Conservation (phyloP, 2,888 invertebrate species). For the Drosophila anomelani region DNA sequence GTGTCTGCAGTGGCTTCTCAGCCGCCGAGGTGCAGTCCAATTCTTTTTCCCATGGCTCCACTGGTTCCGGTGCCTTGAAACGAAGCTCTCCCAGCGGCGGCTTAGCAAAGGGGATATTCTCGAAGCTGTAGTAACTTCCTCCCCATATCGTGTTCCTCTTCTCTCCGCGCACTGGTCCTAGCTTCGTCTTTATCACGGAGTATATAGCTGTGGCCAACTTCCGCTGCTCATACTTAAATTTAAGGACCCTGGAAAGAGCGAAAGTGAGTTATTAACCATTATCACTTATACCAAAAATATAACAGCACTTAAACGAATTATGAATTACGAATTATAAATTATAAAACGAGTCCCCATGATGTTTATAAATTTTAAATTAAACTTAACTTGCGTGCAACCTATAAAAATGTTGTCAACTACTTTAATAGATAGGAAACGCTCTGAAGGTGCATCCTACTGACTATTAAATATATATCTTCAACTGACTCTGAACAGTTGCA, state of each 20-base stretch:
- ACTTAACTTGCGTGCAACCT: background rate
- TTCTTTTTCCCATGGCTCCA: constrained; percentile 84
- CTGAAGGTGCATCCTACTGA: background rate
- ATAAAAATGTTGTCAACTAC: background rate
- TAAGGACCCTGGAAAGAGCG: constrained; percentile 71
- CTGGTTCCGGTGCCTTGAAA: constrained; percentile 84
- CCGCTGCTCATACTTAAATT: constrained; percentile 80
- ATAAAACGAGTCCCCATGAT: too few species aligned
- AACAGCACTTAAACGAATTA: background rate
- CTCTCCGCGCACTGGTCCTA: constrained; percentile 82
- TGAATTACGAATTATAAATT: too few species aligned
- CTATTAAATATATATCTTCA: background rate
- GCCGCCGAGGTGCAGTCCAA: constrained; percentile 84
- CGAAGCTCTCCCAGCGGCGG: constrained; percentile 82
- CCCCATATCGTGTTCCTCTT: constrained; percentile 82
- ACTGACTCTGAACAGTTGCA: too few species aligned
- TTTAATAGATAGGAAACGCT: background rate
- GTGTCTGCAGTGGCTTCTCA: constrained; percentile 81
- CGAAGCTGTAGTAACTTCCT: constrained; percentile 81
- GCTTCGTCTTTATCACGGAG: constrained; percentile 74
- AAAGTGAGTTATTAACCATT: background rate
- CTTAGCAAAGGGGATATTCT: constrained; percentile 83
- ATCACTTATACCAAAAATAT: background rate
- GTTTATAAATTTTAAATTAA: background rate
- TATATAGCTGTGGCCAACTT: constrained; percentile 76